Percentiles rank a stretch among this genome's conserved stretches.
These are phyloP conservation scores for Caenorhabditis japonica DNA, from an alignment of 2,888 invertebrate genomes.

Conservation along the genomic window DNA sequence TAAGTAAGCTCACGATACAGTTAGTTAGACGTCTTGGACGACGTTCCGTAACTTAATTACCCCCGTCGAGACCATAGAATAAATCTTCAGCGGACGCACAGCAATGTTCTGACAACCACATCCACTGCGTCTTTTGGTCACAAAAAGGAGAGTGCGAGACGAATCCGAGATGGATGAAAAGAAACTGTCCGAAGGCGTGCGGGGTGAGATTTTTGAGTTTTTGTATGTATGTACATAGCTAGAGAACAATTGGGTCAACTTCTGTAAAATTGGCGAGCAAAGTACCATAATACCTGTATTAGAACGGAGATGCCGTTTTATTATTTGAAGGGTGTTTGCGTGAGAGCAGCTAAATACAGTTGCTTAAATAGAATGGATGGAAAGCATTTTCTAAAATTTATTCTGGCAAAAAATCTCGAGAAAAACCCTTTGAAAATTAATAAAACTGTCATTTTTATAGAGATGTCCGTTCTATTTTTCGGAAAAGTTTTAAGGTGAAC, in stretches of 20 bases:
- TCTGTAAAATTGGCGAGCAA: too few species aligned
- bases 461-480: too few species aligned
- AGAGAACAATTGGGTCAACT: neutral
- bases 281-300: too few species aligned
- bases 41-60: conserved; percentile 13
- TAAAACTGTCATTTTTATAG: too few species aligned
- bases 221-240: conserved; percentile 2
- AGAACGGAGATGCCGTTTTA: too few species aligned
- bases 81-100: conserved; percentile 22
- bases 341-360: too few species aligned
- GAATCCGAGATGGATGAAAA: conserved; percentile 72
- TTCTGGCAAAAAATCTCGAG: too few species aligned
- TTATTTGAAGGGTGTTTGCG: too few species aligned
- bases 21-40: neutral
- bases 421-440: too few species aligned
- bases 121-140: conserved; percentile 69
- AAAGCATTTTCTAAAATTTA: too few species aligned
- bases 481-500: too few species aligned
- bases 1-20: conserved; percentile 7
- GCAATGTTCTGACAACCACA: conserved; percentile 56
- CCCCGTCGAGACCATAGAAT: conserved; percentile 27
- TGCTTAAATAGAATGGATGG: too few species aligned
- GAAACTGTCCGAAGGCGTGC: conserved; percentile 67
- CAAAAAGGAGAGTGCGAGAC: conserved; percentile 63
- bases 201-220: conserved; percentile 12